A percentile compares a stretch with the other conserved stretches of the same genome.
phyloP scores from a whole-genome alignment of 1,140 invertebrate species.

The Leptopilina clavipes region DNA sequence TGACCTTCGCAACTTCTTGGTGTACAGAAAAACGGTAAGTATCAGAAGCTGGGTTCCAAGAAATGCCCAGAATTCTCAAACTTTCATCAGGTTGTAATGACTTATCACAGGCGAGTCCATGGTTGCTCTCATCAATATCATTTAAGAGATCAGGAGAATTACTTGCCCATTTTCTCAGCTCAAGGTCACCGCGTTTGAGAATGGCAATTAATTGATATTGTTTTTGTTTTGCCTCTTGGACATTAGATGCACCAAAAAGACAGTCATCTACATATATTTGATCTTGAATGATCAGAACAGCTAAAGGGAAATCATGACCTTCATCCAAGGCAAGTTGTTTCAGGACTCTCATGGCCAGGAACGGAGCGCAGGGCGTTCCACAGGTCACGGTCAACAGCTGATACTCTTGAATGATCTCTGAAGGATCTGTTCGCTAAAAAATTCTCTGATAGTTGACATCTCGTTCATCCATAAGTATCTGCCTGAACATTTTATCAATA shows the following conservation, averaged over 20 bases:
- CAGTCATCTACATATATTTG: constrained; percentile 67
- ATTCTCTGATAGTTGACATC: not conserved
- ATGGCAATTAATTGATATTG: constrained; percentile 50
- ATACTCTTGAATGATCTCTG: not conserved
- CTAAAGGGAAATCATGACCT: constrained; percentile 46
- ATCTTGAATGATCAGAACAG: constrained; percentile 45
- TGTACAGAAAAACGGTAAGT: not conserved
- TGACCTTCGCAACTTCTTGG: not conserved
- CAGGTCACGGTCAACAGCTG: constrained; percentile 31
- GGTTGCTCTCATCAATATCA: not conserved
- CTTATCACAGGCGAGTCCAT: constrained; percentile 25
- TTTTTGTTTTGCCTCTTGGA: constrained; percentile 45
- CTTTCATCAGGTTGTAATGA: not conserved
- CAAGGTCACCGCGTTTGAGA: constrained; percentile 51
- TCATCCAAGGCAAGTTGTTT: constrained; percentile 46
- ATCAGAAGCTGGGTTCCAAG: constrained; percentile 12
- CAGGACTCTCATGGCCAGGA: constrained; percentile 53
- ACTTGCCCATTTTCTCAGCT: constrained; percentile 52
- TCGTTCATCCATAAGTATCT: constrained; percentile 43
- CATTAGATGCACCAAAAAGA: constrained; percentile 50
- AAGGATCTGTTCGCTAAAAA: not conserved
- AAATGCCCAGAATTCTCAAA: constrained; percentile 14
- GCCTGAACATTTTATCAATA: constrained; percentile 52
- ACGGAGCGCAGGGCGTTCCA: no score
- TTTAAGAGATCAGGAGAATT: not conserved